phyloP scores from a whole-genome alignment of 2,113 vertebrate species.

The Cyphomyrus discorhynchus region DNA sequence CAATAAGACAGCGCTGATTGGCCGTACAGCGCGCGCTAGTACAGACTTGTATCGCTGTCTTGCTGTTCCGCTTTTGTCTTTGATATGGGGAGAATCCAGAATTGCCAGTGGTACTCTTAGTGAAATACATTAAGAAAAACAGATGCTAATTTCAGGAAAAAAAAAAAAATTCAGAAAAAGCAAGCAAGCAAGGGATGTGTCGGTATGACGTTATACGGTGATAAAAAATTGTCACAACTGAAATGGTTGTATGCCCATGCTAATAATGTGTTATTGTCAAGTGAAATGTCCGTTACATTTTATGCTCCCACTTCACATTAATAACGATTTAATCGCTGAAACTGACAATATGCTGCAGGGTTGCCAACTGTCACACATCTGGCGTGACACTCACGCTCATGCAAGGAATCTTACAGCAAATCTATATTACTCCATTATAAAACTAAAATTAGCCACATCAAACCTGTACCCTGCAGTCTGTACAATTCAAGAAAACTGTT shows the following conservation, averaged over 20 bases:
- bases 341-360: background rate
- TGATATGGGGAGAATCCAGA: background rate
- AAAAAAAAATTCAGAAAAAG: too few species aligned
- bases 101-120: background rate
- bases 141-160: too few species aligned
- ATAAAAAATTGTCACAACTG: too few species aligned
- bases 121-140: background rate
- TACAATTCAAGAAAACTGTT: too few species aligned
- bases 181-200: too few species aligned
- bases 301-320: too few species aligned
- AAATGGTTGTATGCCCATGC: too few species aligned
- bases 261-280: too few species aligned
- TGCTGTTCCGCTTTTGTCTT: background rate
- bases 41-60: background rate
- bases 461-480: too few species aligned
- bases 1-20: background rate
- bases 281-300: too few species aligned
- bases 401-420: background rate
- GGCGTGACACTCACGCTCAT: background rate
- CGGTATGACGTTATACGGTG: too few species aligned
- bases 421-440: background rate
- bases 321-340: background rate
- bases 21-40: background rate
- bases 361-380: background rate
- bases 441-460: background rate